Evolutionary conservation across 2,797 vertebrate genomes (phyloP).

Genomic region (Lepus oiostolus): DNA sequence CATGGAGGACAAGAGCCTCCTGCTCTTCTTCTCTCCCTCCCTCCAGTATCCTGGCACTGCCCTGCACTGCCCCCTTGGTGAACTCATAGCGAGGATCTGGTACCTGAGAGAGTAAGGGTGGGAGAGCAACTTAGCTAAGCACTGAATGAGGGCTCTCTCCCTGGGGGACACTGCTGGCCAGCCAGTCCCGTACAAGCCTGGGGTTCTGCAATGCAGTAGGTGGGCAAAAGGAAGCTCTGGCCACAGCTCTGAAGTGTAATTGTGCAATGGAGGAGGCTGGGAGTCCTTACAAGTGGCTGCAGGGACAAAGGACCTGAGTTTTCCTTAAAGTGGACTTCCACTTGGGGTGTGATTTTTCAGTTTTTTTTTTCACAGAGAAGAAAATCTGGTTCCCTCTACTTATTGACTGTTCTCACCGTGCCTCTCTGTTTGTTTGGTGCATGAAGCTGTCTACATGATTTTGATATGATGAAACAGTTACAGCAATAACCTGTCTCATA

Average conservation of each 20-base stretch:
- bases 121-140: not conserved
- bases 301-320: not conserved
- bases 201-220: not conserved
- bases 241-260: not conserved
- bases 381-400: not conserved
- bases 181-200: rapidly evolving
- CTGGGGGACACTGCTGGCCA: not conserved
- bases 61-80: not conserved
- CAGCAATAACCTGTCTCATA: not conserved
- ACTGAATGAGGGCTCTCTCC: not conserved
- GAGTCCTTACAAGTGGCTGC: not conserved
- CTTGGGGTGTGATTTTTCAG: not conserved
- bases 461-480: not conserved
- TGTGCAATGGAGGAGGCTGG: not conserved
- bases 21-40: not conserved
- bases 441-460: constrained; percentile 19
- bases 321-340: constrained; percentile 10
- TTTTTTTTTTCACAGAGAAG: not conserved
- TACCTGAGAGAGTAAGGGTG: not conserved
- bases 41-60: not conserved
- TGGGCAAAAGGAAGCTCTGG: not conserved
- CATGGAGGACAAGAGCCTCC: not conserved
- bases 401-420: not conserved
- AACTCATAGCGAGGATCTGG: not conserved
- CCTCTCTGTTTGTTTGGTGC: not conserved